phyloP scores from a whole-genome alignment of 2,888 invertebrate genomes.

The Aphidius colemani region DNA sequence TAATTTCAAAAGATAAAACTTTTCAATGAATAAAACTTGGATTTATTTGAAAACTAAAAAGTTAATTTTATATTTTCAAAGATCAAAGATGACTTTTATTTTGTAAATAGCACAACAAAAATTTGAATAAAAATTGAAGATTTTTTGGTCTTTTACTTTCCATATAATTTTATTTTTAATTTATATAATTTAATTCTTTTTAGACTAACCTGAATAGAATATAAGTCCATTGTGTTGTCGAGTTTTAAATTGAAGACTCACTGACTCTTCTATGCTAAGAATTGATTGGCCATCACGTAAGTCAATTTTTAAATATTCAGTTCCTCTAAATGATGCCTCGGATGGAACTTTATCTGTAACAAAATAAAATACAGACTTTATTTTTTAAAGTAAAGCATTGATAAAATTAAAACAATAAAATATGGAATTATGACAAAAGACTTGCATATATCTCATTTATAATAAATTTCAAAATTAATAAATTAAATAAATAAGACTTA shows the following conservation, averaged over 20 bases:
- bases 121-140: neutral
- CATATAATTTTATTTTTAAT: neutral
- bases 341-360: constrained; percentile 86
- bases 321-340: constrained; percentile 90
- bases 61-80: no score
- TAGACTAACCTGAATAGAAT: constrained; percentile 80
- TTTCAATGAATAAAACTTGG: no score
- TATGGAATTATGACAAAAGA: no score
- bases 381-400: no score
- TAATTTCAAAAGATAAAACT: neutral
- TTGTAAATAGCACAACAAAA: neutral
- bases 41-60: no score
- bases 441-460: no score
- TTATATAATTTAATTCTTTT: neutral
- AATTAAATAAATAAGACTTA: no score
- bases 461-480: no score
- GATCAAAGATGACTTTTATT: neutral
- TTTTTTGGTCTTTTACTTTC: neutral
- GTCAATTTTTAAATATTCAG: constrained; percentile 90
- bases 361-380: no score
- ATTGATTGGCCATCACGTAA: constrained; percentile 86
- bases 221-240: constrained; percentile 87
- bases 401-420: no score
- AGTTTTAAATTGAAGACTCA: constrained; percentile 91
- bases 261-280: constrained; percentile 87